Percentiles rank a stretch among this genome's conserved stretches.
Evolutionary conservation across 2,888 invertebrate species (phyloP).

Genomic region (Prosopocoilus inquinatus): DNA sequence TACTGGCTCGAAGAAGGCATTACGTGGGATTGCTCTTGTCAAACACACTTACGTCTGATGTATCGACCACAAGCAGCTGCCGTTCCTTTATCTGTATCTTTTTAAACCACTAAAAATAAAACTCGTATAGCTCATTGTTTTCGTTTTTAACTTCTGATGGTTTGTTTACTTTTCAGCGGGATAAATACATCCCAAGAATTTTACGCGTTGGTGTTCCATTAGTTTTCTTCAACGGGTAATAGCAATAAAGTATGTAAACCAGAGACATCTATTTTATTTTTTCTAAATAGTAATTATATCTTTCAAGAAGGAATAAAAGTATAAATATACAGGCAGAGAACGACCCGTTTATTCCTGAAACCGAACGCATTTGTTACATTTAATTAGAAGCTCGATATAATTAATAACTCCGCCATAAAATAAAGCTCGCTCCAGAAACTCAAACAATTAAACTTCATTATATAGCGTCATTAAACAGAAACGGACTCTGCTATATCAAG

Average conservation of each 20-base stretch:
- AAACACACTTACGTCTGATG: conserved; percentile 41
- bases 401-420: conserved; percentile 32
- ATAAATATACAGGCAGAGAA: background rate
- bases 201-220: conserved; percentile 8
- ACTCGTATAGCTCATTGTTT: conserved; percentile 9
- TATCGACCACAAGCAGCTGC: conserved; percentile 40
- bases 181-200: background rate
- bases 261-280: no score
- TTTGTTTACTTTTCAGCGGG: conserved; percentile 5
- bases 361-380: conserved; percentile 29
- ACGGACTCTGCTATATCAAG: conserved; percentile 5
- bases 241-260: no score
- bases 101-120: conserved; percentile 23
- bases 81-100: conserved; percentile 18
- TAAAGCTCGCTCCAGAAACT: conserved; percentile 28
- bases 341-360: conserved; percentile 3
- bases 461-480: conserved; percentile 27
- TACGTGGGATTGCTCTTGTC: conserved; percentile 42
- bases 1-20: conserved; percentile 38
- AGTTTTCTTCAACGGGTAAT: no score
- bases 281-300: background rate
- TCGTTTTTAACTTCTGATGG: background rate
- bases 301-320: background rate
- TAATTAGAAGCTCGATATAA: conserved; percentile 30
- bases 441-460: conserved; percentile 33